These are phyloP conservation scores for Patella caerulea DNA, from an alignment of 2,888 invertebrate species.

Conservation along the genomic window DNA sequence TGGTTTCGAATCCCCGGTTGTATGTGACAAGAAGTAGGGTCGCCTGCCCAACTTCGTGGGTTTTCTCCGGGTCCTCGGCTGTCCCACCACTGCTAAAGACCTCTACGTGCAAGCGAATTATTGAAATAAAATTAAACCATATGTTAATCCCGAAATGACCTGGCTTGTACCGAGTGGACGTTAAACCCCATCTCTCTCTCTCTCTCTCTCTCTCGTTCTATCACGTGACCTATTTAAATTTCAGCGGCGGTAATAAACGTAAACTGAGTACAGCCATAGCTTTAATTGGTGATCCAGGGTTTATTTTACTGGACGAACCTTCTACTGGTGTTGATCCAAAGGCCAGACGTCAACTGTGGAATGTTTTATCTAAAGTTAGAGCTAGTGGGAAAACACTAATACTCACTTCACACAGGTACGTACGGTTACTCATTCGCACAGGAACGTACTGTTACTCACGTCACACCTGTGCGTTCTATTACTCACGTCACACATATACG, in stretches of 20 bases:
- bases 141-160: too few relatives aligned
- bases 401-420: slow-evolving; percentile 79
- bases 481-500: slow-evolving; percentile 79
- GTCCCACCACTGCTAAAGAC: too few relatives aligned
- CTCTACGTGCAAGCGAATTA: too few relatives aligned
- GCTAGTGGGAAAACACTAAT: slow-evolving; percentile 83
- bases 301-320: slow-evolving; percentile 66
- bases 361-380: slow-evolving; percentile 70
- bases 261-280: slow-evolving; percentile 67
- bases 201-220: too few relatives aligned
- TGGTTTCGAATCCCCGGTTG: too few relatives aligned
- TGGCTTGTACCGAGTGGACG: too few relatives aligned
- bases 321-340: slow-evolving; percentile 83
- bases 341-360: slow-evolving; percentile 86
- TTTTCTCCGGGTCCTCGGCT: too few relatives aligned
- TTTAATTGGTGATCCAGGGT: slow-evolving; percentile 64
- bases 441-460: slow-evolving; percentile 81
- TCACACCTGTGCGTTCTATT: slow-evolving; percentile 76
- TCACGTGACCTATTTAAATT: slow-evolving; percentile 2
- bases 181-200: too few relatives aligned
- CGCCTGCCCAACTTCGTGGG: too few relatives aligned
- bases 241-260: slow-evolving; percentile 67
- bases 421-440: slow-evolving; percentile 37
- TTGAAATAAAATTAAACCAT: too few relatives aligned
- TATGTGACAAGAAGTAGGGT: too few relatives aligned